Conservation (phyloP, 2,797 vertebrate species). For the Ctenopoma kingsleyae region DNA sequence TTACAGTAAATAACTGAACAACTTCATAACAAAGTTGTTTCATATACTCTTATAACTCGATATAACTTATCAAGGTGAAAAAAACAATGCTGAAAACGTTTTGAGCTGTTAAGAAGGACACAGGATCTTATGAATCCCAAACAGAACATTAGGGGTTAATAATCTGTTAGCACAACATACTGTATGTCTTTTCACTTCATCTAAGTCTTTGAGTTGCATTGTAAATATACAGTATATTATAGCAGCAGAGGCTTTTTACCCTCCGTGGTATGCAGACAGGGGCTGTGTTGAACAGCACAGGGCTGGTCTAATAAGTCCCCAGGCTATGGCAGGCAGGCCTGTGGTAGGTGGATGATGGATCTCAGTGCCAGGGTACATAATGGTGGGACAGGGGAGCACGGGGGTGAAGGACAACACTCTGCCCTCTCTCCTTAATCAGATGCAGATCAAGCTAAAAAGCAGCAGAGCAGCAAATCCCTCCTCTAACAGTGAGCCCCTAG, state of each 20-base stretch:
- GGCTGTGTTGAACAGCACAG: slow-evolving; percentile 63
- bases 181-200: slow-evolving; percentile 1
- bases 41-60: background rate
- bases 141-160: no score
- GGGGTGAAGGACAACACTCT: slow-evolving; percentile 92
- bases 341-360: slow-evolving; percentile 89
- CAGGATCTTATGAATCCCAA: background rate
- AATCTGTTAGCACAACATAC: no score
- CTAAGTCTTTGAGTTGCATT: slow-evolving; percentile 41
- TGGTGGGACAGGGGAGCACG: slow-evolving; percentile 90
- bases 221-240: slow-evolving; percentile 58
- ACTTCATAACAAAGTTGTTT: no score
- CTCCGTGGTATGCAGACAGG: slow-evolving; percentile 69
- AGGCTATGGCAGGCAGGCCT: slow-evolving; percentile 77
- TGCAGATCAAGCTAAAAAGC: slow-evolving; percentile 97
- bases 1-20: no score
- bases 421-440: slow-evolving; percentile 92
- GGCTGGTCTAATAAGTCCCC: slow-evolving; percentile 79
- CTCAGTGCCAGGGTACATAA: slow-evolving; percentile 88
- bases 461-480: slow-evolving; percentile 91
- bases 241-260: slow-evolving; percentile 42
- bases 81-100: background rate
- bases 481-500: slow-evolving; percentile 70
- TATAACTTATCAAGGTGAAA: background rate
- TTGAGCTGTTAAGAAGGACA: background rate